Percentiles rank a stretch among this genome's conserved stretches.
Evolutionary conservation across 2,888 invertebrate species (phyloP).

Genomic region (Exephanes ischioxanthus): DNA sequence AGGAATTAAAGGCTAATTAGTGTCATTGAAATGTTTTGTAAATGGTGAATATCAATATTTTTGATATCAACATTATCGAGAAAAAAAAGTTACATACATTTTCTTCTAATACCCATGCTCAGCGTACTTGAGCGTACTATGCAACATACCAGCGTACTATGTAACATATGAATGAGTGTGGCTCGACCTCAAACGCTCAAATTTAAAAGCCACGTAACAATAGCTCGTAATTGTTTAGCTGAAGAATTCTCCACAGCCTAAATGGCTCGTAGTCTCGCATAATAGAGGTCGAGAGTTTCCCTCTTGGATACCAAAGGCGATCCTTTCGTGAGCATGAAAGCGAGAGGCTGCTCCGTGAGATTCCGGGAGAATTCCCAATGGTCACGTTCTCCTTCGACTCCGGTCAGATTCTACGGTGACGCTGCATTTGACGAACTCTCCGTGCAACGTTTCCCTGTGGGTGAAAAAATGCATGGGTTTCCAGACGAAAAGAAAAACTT

Average conservation of each 20-base stretch:
- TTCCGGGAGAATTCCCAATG: slow-evolving; percentile 41
- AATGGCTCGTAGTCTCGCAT: slow-evolving; percentile 34
- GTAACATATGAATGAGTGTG: slow-evolving; percentile 24
- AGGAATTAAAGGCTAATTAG: no score
- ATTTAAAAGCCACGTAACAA: slow-evolving; percentile 61
- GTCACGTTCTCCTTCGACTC: slow-evolving; percentile 59
- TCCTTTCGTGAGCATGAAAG: slow-evolving; percentile 57
- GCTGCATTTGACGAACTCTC: not conserved
- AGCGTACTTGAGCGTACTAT: no score
- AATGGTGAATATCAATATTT: not conserved
- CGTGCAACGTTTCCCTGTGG: slow-evolving; percentile 25
- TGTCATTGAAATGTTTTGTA: no score
- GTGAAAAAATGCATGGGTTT: slow-evolving; percentile 48
- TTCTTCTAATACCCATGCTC: no score
- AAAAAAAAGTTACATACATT: no score
- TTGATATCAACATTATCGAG: not conserved
- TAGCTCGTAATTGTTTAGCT: slow-evolving; percentile 54
- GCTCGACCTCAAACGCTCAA: slow-evolving; percentile 45
- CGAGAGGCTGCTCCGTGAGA: slow-evolving; percentile 25
- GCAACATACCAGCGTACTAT: no score
- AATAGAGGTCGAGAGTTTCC: slow-evolving; percentile 49
- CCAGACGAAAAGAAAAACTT: slow-evolving; percentile 12
- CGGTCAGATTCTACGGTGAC: slow-evolving; percentile 46
- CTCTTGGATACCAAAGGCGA: slow-evolving; percentile 53
- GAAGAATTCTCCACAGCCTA: slow-evolving; percentile 50